phyloP scores from a whole-genome alignment of 2,113 vertebrate genomes.

The Theristicus caerulescens region DNA sequence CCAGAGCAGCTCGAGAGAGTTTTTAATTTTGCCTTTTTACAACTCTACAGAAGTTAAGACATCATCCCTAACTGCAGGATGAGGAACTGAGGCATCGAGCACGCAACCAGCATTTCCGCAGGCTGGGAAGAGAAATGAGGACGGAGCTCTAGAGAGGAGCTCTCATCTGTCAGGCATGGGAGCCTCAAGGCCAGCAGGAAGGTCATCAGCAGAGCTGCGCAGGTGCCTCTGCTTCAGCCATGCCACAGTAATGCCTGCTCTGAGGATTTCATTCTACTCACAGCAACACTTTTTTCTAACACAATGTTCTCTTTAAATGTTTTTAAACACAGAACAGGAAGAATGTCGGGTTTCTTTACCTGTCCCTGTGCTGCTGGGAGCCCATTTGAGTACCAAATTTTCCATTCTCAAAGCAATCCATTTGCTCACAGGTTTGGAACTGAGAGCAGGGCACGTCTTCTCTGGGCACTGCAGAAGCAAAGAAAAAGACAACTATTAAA shows the following conservation, averaged over 20 bases:
- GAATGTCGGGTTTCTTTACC: slow-evolving; percentile 12
- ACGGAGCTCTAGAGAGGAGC: background rate
- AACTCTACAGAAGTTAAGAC: background rate
- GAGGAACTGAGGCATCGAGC: background rate
- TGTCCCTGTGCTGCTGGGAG: slow-evolving; percentile 75
- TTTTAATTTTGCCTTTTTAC: background rate
- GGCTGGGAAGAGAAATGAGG: background rate
- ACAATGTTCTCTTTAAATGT: background rate
- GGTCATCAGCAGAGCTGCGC: background rate
- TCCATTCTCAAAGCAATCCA: slow-evolving; percentile 77
- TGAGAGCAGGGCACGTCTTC: background rate
- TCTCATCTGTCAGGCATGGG: rapidly evolving
- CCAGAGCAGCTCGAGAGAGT: background rate
- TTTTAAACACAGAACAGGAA: background rate
- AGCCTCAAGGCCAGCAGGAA: background rate
- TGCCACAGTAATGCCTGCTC: background rate
- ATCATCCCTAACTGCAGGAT: background rate
- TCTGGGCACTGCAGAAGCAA: background rate
- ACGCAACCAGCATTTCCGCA: background rate
- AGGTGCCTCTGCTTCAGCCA: background rate
- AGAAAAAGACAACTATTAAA: background rate
- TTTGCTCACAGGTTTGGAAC: slow-evolving; percentile 46
- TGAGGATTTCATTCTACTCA: background rate
- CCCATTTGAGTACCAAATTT: slow-evolving; percentile 75
- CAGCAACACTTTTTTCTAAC: background rate